Evolutionary conservation across 2,888 invertebrate genomes (phyloP), one percentile per base, ranked within the genome.

Genomic region (Alviniconcha strummeri): DNA sequence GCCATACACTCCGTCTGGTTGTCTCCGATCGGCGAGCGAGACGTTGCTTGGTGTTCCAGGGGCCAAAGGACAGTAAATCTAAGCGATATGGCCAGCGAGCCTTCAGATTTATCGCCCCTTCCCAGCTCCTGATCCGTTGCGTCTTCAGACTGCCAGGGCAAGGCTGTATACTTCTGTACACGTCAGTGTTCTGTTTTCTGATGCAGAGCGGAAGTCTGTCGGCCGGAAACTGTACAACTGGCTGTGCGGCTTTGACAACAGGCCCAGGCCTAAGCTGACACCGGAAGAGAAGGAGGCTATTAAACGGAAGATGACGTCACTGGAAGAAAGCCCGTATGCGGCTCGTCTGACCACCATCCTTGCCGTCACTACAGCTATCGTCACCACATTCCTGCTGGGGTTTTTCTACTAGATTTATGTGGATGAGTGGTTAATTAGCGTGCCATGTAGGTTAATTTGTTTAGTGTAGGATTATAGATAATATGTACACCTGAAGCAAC

Each of bases 311-410:
- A 89, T 92, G 90, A 92, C 91, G 77, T 89, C 89, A 78, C 87
- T 92, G 19, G 77, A 85, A 57, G 91, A 92, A 85, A 85, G 88
- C 52, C 86, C 88, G 1, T 74, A 79, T 54, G 88, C 88, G 83
- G 87, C 88, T 71, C 83, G 84, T 5, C 64, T 91, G 15, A 85
- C 91, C 52, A 89, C 90, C 77, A 80, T 88, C 54, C 85, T 88
- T 71, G 92, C 91, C 13, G 77, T 90, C 8, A 76, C 88, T 9
- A 87, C 90, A 5, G 86, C 89, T 0, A 86, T 86, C 1, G 77
- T 89, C 3, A 91, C 91, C 0, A 90, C 91, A 60, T 92, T 92
- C 86, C 84, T 92, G 64, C 88, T 92, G 71, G 92, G 92, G 13
- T 92, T 90, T 83, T 92, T 90, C 77, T 71, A 84, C 76, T 89